Evolutionary conservation across 1,140 invertebrate species (phyloP).

Genomic region (Akabosia matsudoensis): DNA sequence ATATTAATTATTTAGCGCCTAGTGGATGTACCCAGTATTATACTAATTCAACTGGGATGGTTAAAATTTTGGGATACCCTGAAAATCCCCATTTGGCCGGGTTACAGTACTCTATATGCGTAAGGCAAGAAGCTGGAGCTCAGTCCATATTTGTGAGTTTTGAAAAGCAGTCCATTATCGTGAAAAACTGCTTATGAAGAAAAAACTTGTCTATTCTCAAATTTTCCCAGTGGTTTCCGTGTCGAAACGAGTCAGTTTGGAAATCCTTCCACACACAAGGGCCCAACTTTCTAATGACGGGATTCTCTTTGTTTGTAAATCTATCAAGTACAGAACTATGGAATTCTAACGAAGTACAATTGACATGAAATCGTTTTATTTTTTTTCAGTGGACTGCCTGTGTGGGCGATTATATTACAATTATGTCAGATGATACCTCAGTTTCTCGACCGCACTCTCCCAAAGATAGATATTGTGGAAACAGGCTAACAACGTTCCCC

Average conservation of each 20-base stretch:
- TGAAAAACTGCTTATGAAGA: too few species aligned
- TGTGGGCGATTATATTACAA: not conserved
- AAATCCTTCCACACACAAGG: not conserved
- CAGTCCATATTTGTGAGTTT: not conserved
- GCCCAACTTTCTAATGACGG: not conserved
- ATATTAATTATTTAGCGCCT: not conserved
- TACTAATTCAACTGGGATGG: not conserved
- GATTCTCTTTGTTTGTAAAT: not conserved
- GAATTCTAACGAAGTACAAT: too few species aligned
- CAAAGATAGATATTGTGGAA: not conserved
- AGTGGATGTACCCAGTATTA: not conserved
- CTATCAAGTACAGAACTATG: not conserved
- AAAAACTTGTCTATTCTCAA: not conserved
- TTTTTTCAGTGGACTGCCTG: not conserved
- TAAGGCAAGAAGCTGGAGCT: not conserved
- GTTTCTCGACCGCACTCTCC: not conserved
- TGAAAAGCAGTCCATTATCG: too few species aligned
- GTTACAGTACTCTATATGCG: not conserved
- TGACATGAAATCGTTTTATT: not conserved
- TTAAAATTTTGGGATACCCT: not conserved
- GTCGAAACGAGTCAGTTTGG: not conserved
- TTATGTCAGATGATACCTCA: not conserved
- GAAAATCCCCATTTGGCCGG: constrained; percentile 1
- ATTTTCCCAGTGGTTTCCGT: not conserved
- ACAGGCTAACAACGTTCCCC: not conserved